A percentile compares a stretch with the other conserved stretches of the same genome.
Evolutionary conservation across 2,797 vertebrate genomes (phyloP).

Genomic region (Typhlichthys subterraneus): DNA sequence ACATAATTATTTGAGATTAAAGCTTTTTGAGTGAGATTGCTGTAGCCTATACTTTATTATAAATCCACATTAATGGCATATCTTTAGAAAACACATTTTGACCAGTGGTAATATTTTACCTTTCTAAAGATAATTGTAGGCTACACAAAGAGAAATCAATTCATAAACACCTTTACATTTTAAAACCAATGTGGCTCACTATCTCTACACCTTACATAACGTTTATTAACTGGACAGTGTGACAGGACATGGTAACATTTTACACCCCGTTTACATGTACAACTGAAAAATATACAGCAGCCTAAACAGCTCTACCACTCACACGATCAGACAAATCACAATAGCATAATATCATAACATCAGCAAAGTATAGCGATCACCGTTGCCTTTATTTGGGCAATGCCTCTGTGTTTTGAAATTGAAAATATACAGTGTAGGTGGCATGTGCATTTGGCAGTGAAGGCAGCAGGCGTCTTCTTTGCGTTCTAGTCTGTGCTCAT

Average conservation of each 20-base stretch:
- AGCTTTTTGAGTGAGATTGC: too few relatives aligned
- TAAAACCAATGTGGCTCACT: conserved; percentile 2
- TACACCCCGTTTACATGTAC: conserved; percentile 12
- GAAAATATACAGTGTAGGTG: conserved; percentile 71
- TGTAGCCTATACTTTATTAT: too few relatives aligned
- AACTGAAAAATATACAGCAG: background rate
- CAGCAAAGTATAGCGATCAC: conserved; percentile 12
- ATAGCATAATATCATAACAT: conserved; percentile 24
- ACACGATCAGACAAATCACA: too few relatives aligned
- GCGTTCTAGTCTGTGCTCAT: background rate
- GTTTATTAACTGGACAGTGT: conserved; percentile 14
- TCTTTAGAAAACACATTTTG: too few relatives aligned
- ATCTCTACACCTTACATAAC: too few relatives aligned
- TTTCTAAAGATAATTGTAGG: background rate
- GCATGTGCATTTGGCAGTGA: conserved; percentile 41
- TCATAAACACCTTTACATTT: background rate
- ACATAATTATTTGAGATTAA: too few relatives aligned
- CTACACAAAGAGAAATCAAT: background rate
- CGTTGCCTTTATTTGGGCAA: conserved; percentile 59
- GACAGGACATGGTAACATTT: conserved; percentile 14
- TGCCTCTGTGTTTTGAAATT: conserved; percentile 64
- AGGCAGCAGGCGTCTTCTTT: conserved; percentile 7
- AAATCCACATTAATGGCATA: too few relatives aligned
- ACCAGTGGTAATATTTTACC: background rate
- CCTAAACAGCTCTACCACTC: background rate